Evolutionary conservation across 2,797 vertebrate genomes (phyloP), one percentile per base, ranked within the genome.

Genomic region (Pseudomugil tenellus): DNA sequence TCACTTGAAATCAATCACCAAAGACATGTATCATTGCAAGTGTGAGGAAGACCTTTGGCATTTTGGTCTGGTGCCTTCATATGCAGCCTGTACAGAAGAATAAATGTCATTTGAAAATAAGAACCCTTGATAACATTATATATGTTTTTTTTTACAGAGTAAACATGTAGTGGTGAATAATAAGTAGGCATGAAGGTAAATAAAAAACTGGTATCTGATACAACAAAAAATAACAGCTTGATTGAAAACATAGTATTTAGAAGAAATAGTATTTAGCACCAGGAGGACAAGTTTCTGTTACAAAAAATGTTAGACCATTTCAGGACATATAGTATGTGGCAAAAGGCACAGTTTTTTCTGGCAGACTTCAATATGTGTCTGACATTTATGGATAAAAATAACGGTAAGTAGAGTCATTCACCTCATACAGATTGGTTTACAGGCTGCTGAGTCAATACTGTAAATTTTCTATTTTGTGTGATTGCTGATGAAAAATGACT

Each of bases 391-490:
- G 41, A 46, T n/a, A n/a, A 46, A 21, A 46, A 46, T 46, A 46
- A 46, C 19, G 19, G 19, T 7, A 21, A 46, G 19, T 46, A 21
- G 43, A n/a, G 43, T 21, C 43, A 46, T 8, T 46, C 19, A 21
- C 28, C 64, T 46, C n/a, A 54, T 34, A 37, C 10, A 66, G 46
- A 60, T 70, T 58, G 48, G 49, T 68, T 49, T 65, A 60, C 39
- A 63, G 41, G 62, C 48, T 57, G 49, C 31, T 51, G 25, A 48
- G 41, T 16, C 35, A 57, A 10, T 55, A 46, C 19, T 58, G 21
- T 68, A 83, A 70, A 83, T 60, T 35, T 26, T 8, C 43, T 7
- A 46, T 46, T 46, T n/a, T 46, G 21, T 70, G 51, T 31, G n/a
- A 58, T 29, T 35, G 17, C 35, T 63, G 58, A 59, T 59, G 53